Evolutionary conservation across 2,888 invertebrate species (phyloP), one percentile per base, ranked within the genome.

Genomic region (Caenorhabditis zanzibari): DNA sequence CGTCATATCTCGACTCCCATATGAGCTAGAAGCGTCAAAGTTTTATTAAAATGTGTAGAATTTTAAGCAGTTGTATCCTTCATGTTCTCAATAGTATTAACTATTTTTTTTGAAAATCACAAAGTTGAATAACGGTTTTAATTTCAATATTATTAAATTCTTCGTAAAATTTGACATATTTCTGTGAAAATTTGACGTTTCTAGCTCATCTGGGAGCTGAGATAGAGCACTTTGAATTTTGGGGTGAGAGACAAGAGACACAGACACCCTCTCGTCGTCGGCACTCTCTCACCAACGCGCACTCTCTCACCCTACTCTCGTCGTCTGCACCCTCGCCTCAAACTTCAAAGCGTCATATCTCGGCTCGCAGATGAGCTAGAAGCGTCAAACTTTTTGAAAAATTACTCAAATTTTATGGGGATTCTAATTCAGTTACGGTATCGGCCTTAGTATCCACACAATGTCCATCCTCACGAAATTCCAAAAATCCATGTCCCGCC

Each of bases 401-500:
- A 38, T 38, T 12, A 14, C 16, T 44, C 14, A 12, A 44, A 44
- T 9, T 44, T 44, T 16, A 3, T 14, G 14, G 22, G 22, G 6
- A 22, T 49, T n/a, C 19, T 16, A 19, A 19, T 54, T 24, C 58
- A 58, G 58, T 4, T 58, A 58, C 58, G 58, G 58, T 32, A 5
- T 58, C 5, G 32, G 28, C n/a, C 58, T 58, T 7, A 14, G 58
- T 5, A n/a, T 49, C 10, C 64, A 66, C 49, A 66, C 64, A 0
- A 66, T 66, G 49, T 5, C n/a, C 10, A 49, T 76, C 14, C 59
- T 76, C 0, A 58, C 49, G 6, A 16, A 52, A 19, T 49, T 49
- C 10, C 58, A 32, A 35, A 26, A 47, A 38, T 35, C 44, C 22
- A 76, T 76, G 76, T 76, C 76, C n/a, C 1, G 3, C 2, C 49